These are phyloP conservation scores for Apamea epomidion DNA, from an alignment of 2,888 invertebrate genomes.

Conservation along the genomic window DNA sequence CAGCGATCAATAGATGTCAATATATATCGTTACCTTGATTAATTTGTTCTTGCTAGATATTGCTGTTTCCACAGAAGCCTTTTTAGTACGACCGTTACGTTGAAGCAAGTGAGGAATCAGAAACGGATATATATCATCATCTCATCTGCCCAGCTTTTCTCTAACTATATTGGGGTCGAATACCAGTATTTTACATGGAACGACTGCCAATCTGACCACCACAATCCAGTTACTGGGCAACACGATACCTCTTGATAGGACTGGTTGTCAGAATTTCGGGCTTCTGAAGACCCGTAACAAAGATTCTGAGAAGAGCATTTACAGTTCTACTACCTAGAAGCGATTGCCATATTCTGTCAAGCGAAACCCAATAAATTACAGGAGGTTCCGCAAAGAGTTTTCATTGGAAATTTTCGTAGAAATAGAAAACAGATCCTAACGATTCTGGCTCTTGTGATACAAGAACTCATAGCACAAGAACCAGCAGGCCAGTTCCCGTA, in stretches of 20 bases:
- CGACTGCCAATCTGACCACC: too few relatives aligned
- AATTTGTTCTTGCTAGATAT: background rate
- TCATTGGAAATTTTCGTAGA: background rate
- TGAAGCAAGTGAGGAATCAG: background rate
- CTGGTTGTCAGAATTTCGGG: background rate
- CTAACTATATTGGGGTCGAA: background rate
- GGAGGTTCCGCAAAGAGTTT: background rate
- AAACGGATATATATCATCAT: background rate
- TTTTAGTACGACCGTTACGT: background rate
- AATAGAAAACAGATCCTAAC: background rate
- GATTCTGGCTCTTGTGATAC: background rate
- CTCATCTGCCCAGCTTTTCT: background rate
- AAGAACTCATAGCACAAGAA: background rate
- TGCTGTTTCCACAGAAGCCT: background rate
- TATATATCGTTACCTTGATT: background rate
- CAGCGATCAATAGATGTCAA: too few relatives aligned
- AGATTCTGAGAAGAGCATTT: background rate
- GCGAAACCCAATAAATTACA: background rate
- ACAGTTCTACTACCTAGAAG: background rate
- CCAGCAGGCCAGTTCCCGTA: too few relatives aligned
- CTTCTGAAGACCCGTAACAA: background rate
- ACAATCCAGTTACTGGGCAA: too few relatives aligned
- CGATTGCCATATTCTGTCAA: background rate
- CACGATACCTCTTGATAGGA: background rate
- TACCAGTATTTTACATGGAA: background rate